phyloP scores from a whole-genome alignment of 2,797 vertebrate species.

The Myotis findleyi region DNA sequence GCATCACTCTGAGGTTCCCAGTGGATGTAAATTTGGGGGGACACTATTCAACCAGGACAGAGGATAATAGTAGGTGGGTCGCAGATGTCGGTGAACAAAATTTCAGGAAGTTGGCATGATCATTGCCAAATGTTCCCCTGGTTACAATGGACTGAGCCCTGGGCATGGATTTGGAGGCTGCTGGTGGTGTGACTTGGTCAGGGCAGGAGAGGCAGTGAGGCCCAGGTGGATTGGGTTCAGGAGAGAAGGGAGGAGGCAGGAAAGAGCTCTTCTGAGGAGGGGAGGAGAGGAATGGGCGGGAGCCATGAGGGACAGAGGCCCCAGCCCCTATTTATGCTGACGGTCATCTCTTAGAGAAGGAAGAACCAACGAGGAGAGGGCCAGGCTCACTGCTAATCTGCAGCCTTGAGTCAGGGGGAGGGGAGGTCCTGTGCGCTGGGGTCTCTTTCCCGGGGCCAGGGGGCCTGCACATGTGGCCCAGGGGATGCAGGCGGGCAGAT shows the following conservation, averaged over 20 bases:
- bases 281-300: not conserved
- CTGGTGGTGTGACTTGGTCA: not conserved
- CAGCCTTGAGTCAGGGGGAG: not conserved
- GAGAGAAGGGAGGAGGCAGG: not conserved
- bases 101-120: not conserved
- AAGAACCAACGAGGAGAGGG: not conserved
- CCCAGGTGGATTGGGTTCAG: not conserved
- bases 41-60: not conserved
- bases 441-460: not conserved
- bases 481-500: not conserved
- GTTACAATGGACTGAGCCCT: not conserved
- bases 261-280: not conserved
- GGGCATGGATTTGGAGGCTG: not conserved
- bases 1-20: too few species aligned
- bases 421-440: not conserved
- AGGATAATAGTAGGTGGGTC: not conserved
- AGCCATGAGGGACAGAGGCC: not conserved
- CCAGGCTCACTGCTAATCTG: not conserved
- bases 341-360: not conserved
- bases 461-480: not conserved
- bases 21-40: not conserved
- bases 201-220: not conserved
- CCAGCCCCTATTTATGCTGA: accelerated
- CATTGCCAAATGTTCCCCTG: not conserved
- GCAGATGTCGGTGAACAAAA: not conserved